Base-by-base conservation (phyloP, 2,797 vertebrate genomes). In the Tokudaia muenninki region DNA sequence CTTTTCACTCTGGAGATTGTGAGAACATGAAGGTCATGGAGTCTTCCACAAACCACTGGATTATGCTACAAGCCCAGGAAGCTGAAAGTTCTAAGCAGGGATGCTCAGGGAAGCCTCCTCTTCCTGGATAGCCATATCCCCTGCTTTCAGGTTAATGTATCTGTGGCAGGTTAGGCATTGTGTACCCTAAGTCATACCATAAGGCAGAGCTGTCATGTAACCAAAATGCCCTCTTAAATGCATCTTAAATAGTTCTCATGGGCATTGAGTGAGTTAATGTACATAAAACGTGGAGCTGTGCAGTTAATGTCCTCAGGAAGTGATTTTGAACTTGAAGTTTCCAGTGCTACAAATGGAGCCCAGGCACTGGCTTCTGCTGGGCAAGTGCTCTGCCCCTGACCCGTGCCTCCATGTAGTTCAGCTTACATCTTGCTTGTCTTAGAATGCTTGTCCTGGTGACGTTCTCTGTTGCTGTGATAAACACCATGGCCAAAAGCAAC, bases 91-190 rank as follows among this genome's bases (percentile, higher is more conserved):
- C 91, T 87, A 63, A 96, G 57, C 52, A 61, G 4, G 63, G n/a
- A 8, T 41, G n/a, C 47, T 44, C 1, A 55, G 29, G 14, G 47
- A 52, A 50, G 41, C 11, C 2, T 0, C 3, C 0, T 41, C 70
- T 52, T n/a, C 59, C 41, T 55, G 41, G 34, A 57, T 2, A 59
- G 21, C 70, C 78, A 59, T 29, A 24, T 75, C n/a, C 72, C 17
- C 50, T 16, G 11, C 14, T 21, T 17, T 63, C 84, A 74, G 52
- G 17, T 29, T 34, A 61, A 61, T 34, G 29, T 41, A 65, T 29
- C 59, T 6, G 0, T 65, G 86, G 11, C 13, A 14, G 72, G 16
- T 21, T 67, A 9, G 34, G 55, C 34, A 37, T 2, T 77, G 31
- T 10, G 1, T 59, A 6, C 31, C 52, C 3, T 47, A 57, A 83